Evolutionary conservation across 2,113 vertebrate genomes (phyloP).

Genomic region (Catagonus wagneri): DNA sequence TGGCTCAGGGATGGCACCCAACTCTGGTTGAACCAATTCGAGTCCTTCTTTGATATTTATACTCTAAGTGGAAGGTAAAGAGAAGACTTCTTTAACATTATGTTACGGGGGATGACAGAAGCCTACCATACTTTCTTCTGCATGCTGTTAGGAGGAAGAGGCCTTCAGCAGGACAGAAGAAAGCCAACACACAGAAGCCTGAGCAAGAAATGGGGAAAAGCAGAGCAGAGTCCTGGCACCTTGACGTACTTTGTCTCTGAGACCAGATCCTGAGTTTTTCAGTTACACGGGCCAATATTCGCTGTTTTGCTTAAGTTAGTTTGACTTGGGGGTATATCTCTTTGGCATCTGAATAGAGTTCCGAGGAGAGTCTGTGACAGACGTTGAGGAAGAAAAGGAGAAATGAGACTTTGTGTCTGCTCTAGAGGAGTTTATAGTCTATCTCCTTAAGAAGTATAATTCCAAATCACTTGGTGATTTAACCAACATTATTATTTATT

Average conservation of each 20-base stretch:
- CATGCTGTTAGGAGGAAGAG: not conserved
- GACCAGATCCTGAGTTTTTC: not conserved
- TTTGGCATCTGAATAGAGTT: conserved; percentile 6
- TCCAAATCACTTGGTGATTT: not conserved
- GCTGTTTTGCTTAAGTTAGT: not conserved
- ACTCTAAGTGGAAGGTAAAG: not conserved
- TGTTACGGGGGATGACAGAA: not conserved
- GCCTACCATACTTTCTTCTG: not conserved
- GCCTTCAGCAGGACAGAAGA: not conserved
- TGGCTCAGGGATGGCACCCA: not conserved
- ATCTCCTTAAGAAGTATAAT: not conserved
- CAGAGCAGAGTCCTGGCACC: not conserved
- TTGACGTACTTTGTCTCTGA: not conserved
- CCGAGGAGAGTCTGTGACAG: not conserved
- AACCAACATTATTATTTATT: not conserved
- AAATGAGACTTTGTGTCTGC: not conserved
- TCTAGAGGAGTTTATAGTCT: not conserved
- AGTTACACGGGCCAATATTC: not conserved
- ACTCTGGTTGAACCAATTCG: not conserved
- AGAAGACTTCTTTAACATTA: not conserved
- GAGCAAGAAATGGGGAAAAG: not conserved
- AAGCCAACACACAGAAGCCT: not conserved
- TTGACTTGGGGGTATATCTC: not conserved
- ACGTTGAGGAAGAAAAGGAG: not conserved
- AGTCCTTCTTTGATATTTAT: not conserved